Evolutionary conservation across 1,140 invertebrate genomes (phyloP).

Genomic region (Atopsyche davidsoni): DNA sequence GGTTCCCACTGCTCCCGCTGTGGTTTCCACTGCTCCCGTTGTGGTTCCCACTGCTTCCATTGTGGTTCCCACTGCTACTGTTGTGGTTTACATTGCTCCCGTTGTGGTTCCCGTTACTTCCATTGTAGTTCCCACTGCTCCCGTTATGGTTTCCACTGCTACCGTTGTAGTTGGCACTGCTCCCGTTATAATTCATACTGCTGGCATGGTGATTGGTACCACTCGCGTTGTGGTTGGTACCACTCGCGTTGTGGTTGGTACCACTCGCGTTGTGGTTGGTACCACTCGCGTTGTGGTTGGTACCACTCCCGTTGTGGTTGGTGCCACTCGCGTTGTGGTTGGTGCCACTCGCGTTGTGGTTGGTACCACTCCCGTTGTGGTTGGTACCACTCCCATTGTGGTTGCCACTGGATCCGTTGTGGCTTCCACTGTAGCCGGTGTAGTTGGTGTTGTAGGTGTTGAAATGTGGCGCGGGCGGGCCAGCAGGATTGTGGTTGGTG

Average conservation of each 20-base stretch:
- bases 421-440: constrained; percentile 35
- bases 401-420: constrained; percentile 13
- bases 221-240: not conserved
- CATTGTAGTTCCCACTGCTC: constrained; percentile 1
- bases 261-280: not conserved
- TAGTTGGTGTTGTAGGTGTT: constrained; percentile 38
- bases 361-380: constrained; percentile 5
- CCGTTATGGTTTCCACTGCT: not conserved
- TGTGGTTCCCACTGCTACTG: not conserved
- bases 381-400: constrained; percentile 9
- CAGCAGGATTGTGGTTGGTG: constrained; percentile 8
- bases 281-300: not conserved
- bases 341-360: not conserved
- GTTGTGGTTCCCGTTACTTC: not conserved
- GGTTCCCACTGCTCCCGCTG: not conserved
- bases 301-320: constrained; percentile 10
- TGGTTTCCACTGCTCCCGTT: constrained; percentile 8
- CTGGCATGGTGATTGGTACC: not conserved
- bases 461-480: constrained; percentile 12
- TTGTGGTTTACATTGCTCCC: not conserved
- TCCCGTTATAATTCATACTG: not conserved
- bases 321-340: constrained; percentile 12
- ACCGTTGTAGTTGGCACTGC: constrained; percentile 3
- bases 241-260: constrained; percentile 1
- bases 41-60: not conserved